Percentiles rank a stretch among this genome's conserved stretches.
Evolutionary conservation across 2,113 vertebrate genomes (phyloP).

Genomic region (Chaetodon trifascialis): DNA sequence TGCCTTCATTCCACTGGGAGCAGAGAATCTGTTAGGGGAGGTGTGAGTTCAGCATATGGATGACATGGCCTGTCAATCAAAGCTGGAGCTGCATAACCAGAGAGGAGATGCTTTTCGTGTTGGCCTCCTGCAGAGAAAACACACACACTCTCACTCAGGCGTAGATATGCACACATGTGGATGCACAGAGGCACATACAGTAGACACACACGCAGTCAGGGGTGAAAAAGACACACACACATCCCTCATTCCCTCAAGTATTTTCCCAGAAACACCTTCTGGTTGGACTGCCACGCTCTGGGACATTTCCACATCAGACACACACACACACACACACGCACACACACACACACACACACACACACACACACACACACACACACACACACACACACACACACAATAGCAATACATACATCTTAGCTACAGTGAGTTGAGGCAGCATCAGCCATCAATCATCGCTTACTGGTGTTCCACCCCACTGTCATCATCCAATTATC

Average conservation of each 20-base stretch:
- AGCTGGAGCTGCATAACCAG: neutral
- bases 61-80: constrained; percentile 38
- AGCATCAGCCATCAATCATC: constrained; percentile 64
- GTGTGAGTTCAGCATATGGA: neutral
- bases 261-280: constrained; percentile 17
- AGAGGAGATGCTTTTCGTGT: constrained; percentile 3
- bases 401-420: constrained; percentile 40
- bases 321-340: constrained; percentile 10
- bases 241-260: neutral
- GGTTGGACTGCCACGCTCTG: neutral
- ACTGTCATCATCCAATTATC: constrained; percentile 73
- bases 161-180: neutral
- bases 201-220: neutral
- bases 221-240: neutral
- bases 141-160: constrained; percentile 7
- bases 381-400: constrained; percentile 3
- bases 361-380: constrained; percentile 18
- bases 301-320: neutral
- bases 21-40: neutral
- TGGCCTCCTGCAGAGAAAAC: constrained; percentile 3
- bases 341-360: constrained; percentile 8
- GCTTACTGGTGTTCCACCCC: constrained; percentile 35
- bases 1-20: neutral
- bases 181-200: neutral
- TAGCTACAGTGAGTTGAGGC: constrained; percentile 41